Evolutionary conservation across 2,797 vertebrate species (phyloP), one percentile per base, ranked within the genome.

Genomic region (Sandelia bainsii): DNA sequence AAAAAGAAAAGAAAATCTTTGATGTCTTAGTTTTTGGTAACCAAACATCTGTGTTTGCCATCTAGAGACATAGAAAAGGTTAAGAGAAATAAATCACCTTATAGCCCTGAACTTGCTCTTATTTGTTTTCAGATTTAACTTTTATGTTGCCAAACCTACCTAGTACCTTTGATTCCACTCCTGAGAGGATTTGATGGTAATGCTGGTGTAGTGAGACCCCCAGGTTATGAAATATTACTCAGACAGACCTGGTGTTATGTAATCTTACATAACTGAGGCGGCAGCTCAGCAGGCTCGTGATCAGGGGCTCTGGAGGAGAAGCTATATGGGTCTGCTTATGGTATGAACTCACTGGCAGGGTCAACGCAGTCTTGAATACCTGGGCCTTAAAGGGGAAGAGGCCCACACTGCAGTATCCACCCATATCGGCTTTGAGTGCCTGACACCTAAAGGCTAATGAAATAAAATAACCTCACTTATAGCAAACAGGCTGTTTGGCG

Each of bases 241-340:
- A 92, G 90, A 87, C 91, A 87, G 87, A 88, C 88, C 91, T 83
- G 87, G 81, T 86, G 92, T 95, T 95, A 94, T 91, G 89, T 94
- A 94, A 95, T 90, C 87, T 94, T 94, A 94, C 90, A 84, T 94
- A 94, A 94, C 93, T 69, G 85, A 86, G 90, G 91, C 87, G 27
- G 91, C 90, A 83, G 85, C 91, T 89, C 90, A 91, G 89, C 91
- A 88, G 89, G 89, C 92, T 92, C 83, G 89, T 92, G 90, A 94
- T 92, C 88, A 74, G 84, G 80, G 86, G 72, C 88, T 85, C 86
- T 82, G 87, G 84, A 88, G 87, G 87, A 90, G 88, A 84, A 87
- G 87, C 91, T 92, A 91, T 90, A 91, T 91, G 84, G 91, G 90
- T 91, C 89, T 90, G 89, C 87, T 91, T 87, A 89, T 90, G 88